Evolutionary conservation across 2,888 invertebrate species (phyloP), one percentile per base, ranked within the genome.

Genomic region (Nysson spinosus): DNA sequence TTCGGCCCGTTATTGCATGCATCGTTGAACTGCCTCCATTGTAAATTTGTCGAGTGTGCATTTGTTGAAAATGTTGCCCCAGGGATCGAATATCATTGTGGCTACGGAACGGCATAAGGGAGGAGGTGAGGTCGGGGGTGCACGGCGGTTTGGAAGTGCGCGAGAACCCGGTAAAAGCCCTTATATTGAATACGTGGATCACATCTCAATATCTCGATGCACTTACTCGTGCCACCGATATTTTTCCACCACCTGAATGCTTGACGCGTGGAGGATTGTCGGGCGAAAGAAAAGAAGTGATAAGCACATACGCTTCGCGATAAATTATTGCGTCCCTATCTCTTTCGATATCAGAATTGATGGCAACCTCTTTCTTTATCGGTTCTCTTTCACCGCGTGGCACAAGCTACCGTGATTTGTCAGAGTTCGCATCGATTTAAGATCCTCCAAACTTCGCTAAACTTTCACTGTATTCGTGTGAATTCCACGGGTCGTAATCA

Each of bases 131-230:
- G 44, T 32, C 39, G 26, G 46, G 56, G 46, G 40, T 34, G 14
- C 12, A 24, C 24, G 39, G 46, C 52, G 66, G 58, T 46, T 46
- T 52, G 30, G 49, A n/a, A n/a, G n/a, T 22, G 55, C 39, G 52
- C 30, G 44, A 50, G 58, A 63, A 62, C 55, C 60, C 51, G 65
- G 77, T 77, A 75, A 83, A 79, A 82, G 78, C 76, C 74, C 76
- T 80, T 79, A 82, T 83, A 83, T 84, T 83, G 83, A 82, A 83
- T 80, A 83, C 84, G 83, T 83, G 84, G 79, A 64, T 79, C 73
- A 80, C 81, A 81, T 82, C 76, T 80, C 80, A 72, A 81, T 83
- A 81, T 75, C 66, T 44, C 63, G 68, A 68, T 71, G 73, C 75
- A 75, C 68, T 73, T 69, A 60, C 52, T 49, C 63, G 62, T 39